phyloP scores from a whole-genome alignment of 2,113 vertebrate species.

The Vimba vimba region DNA sequence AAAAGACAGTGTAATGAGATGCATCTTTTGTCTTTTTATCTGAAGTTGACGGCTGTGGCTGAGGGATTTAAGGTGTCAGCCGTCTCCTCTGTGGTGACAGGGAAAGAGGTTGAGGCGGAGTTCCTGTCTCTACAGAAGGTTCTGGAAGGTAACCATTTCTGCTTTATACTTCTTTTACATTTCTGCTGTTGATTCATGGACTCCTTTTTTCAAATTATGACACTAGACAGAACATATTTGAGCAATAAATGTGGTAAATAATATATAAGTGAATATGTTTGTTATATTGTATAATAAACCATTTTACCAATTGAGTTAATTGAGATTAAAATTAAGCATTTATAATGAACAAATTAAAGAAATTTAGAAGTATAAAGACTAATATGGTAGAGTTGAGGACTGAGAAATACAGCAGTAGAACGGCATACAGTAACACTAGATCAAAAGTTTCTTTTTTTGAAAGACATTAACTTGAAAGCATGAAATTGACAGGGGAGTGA shows the following conservation, averaged over 20 bases:
- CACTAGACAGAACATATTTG: background rate
- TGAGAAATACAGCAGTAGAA: background rate
- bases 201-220: background rate
- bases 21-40: constrained; percentile 29
- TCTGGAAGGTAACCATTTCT: constrained; percentile 76
- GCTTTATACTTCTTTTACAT: background rate
- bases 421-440: no score
- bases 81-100: constrained; percentile 71
- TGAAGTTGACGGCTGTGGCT: constrained; percentile 71
- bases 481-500: background rate
- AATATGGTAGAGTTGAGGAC: background rate
- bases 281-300: no score
- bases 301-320: background rate
- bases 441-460: background rate
- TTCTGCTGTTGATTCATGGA: background rate
- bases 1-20: constrained; percentile 41
- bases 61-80: constrained; percentile 68
- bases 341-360: background rate
- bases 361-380: background rate
- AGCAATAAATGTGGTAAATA: background rate
- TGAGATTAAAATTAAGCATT: background rate
- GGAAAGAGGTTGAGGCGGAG: constrained; percentile 74
- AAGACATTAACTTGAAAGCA: background rate
- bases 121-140: constrained; percentile 72
- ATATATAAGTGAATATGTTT: background rate